Evolutionary conservation across 2,113 vertebrate species (phyloP), one percentile per base, ranked within the genome.

Genomic region (Suncus etruscus): DNA sequence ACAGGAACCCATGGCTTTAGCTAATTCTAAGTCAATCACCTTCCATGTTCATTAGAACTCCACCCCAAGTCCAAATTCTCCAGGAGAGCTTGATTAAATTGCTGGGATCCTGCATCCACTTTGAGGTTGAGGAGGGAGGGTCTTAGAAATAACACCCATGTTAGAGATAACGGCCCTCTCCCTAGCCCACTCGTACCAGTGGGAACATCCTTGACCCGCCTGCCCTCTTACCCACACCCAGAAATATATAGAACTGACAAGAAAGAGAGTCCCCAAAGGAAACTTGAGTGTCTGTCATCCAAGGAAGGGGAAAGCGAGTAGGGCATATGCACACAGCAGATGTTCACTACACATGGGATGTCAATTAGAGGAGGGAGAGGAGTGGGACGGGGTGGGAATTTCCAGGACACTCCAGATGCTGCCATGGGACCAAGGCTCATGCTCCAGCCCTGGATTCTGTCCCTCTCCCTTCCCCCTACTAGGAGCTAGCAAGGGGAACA

Each of bases 401-500:
- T 90, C 89, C 92, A 89, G 73, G 83, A 91, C 68, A 74, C 85
- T 87, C 75, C 83, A 93, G 86, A 93, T 80, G 86, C 92, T 88
- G 63, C 79, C 72, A 25, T 4, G 51, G 82, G 90, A 79, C 90
- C 92, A 90, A 94, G 70, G 29, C 58, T 84, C 70, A 77, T 82
- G 58, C 78, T 91, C n/a, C 85, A 91, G 70, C 47, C 94, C 87
- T 91, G 85, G 72, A 95, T 73, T 69, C 68, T 15, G 9, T 70
- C 39, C 89, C 79, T n/a, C n/a, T n/a, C n/a, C 68, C 54, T 77
- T 54, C 86, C 73, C 47, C 58, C 10, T 32, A 61, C 51, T 88
- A 95, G 95, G 93, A 92, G 91, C 72, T 86, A 91, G 68, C 78
- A 65, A 92, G 86, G 96, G 87, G 72, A 90, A 92, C 84, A 25